A percentile compares a stretch with the other conserved stretches of the same genome.
Evolutionary conservation across 2,797 vertebrate species (phyloP).

Genomic region (Phaenicophaeus curvirostris): DNA sequence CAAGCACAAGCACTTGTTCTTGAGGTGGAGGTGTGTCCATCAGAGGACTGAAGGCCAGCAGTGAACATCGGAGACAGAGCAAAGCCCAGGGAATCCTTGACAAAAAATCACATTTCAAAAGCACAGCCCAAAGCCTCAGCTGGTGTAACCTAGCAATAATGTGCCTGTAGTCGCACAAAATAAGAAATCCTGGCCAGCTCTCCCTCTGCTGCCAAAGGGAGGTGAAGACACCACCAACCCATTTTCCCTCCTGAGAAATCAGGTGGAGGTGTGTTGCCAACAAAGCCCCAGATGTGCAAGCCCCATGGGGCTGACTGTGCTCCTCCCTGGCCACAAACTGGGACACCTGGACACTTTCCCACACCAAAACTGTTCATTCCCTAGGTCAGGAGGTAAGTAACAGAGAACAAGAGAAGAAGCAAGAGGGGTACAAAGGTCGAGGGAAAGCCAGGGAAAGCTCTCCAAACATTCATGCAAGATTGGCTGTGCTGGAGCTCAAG

Average conservation of each 20-base stretch:
- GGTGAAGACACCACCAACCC: neutral
- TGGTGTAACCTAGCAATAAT: neutral
- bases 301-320: accelerated
- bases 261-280: neutral
- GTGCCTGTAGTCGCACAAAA: neutral
- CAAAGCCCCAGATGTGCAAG: neutral
- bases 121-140: neutral
- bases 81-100: neutral
- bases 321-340: neutral
- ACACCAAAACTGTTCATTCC: neutral
- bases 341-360: neutral
- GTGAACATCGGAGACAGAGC: neutral
- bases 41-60: neutral
- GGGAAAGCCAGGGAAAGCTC: neutral
- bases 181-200: neutral
- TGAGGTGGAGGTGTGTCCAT: neutral
- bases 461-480: neutral
- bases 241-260: neutral
- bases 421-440: neutral
- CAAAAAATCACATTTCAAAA: neutral
- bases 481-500: neutral
- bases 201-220: neutral
- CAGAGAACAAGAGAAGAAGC: neutral
- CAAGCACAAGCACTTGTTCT: neutral
- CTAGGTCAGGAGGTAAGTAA: neutral